A percentile compares a stretch with the other conserved stretches of the same genome.
Conservation (phyloP, 2,797 vertebrate species). For the Pantherophis alleghaniensis region DNA sequence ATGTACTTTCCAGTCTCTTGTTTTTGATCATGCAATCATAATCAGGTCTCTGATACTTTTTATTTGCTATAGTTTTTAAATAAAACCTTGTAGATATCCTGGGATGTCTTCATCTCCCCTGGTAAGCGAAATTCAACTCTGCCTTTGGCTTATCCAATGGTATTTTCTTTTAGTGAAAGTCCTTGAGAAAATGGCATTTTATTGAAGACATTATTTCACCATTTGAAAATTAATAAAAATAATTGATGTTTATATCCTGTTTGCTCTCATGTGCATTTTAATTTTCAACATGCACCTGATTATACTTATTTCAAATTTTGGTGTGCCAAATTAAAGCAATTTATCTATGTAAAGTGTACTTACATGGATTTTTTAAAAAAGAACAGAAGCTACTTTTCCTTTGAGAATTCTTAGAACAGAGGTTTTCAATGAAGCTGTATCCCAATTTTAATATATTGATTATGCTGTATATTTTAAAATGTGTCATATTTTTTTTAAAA, state of each 20-base stretch:
- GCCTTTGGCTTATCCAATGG: neutral
- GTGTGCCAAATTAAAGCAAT: neutral
- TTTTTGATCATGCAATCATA: neutral
- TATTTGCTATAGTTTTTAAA: neutral
- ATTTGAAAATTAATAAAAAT: neutral
- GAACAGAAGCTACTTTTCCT: neutral
- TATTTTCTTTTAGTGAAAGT: neutral
- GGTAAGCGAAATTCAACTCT: neutral
- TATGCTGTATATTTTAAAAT: neutral
- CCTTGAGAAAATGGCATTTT: neutral
- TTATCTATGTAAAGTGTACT: neutral
- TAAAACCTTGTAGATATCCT: neutral
- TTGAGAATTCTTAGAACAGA: neutral
- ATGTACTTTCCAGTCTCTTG: neutral
- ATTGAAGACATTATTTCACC: neutral
- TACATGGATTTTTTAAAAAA: neutral
- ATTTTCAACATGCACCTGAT: neutral
- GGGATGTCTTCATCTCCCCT: neutral
- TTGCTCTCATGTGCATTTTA: neutral
- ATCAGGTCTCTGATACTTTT: neutral
- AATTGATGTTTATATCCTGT: neutral
- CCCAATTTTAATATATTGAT: neutral
- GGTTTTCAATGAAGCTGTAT: neutral
- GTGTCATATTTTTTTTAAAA: neutral
- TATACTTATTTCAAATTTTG: neutral